phyloP scores from a whole-genome alignment of 2,888 invertebrate genomes.

The Drosophila vallismaia region DNA sequence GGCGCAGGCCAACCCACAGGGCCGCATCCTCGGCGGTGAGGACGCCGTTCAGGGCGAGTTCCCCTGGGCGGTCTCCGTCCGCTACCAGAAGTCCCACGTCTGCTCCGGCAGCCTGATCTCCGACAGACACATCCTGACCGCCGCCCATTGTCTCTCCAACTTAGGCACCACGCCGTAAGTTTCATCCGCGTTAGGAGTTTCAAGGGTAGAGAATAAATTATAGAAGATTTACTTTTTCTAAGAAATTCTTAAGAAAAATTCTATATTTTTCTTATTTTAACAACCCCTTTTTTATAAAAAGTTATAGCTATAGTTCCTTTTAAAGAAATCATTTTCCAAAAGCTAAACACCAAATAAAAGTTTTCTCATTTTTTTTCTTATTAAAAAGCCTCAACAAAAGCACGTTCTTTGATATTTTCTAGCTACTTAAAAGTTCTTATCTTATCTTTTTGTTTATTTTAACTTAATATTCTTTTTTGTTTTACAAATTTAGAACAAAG shows the following conservation, averaged over 20 bases:
- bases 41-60: slow-evolving; percentile 76
- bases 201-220: no score
- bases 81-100: slow-evolving; percentile 63
- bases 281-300: no score
- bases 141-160: slow-evolving; percentile 75
- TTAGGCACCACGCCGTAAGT: slow-evolving; percentile 69
- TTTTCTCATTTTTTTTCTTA: not conserved
- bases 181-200: no score
- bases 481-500: not conserved
- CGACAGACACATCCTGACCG: slow-evolving; percentile 62
- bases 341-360: no score
- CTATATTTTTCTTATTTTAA: not conserved
- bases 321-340: no score
- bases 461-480: not conserved
- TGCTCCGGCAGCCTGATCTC: slow-evolving; percentile 74
- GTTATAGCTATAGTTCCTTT: no score
- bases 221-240: no score
- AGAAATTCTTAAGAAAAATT: no score
- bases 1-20: slow-evolving; percentile 45
- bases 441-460: not conserved
- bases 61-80: slow-evolving; percentile 82
- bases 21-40: slow-evolving; percentile 77
- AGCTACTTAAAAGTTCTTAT: not conserved
- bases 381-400: not conserved
- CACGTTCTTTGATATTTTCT: not conserved